phyloP scores from a whole-genome alignment of 2,113 vertebrate species.

The Ptyas mucosa region DNA sequence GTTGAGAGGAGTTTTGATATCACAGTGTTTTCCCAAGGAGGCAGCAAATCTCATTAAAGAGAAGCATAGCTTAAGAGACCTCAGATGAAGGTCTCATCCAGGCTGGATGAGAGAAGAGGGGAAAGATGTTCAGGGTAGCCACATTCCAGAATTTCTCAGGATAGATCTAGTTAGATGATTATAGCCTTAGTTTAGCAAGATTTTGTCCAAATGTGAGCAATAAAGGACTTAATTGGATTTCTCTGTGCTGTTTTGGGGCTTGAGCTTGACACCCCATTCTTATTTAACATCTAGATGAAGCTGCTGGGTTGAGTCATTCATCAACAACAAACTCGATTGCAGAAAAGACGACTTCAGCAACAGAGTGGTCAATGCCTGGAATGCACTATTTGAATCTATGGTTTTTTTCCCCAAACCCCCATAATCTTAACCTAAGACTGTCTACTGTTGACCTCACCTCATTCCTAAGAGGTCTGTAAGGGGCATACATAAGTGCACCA shows the following conservation, averaged over 20 bases:
- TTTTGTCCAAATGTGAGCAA: background rate
- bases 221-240: background rate
- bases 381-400: too few species aligned
- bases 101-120: background rate
- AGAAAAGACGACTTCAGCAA: too few species aligned
- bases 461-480: too few species aligned
- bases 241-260: background rate
- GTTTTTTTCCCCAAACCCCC: too few species aligned
- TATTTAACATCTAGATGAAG: background rate
- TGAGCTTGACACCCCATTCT: background rate
- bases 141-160: background rate
- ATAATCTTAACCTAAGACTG: too few species aligned
- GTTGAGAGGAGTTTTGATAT: background rate
- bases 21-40: background rate
- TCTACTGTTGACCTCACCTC: too few species aligned
- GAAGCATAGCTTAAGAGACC: background rate
- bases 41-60: background rate
- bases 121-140: background rate
- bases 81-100: too few species aligned
- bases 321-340: background rate
- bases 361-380: too few species aligned
- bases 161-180: background rate
- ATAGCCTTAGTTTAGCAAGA: background rate
- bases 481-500: too few species aligned
- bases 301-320: background rate